Conservation (phyloP, 2,888 invertebrate species). For the Hetaerina titia region DNA sequence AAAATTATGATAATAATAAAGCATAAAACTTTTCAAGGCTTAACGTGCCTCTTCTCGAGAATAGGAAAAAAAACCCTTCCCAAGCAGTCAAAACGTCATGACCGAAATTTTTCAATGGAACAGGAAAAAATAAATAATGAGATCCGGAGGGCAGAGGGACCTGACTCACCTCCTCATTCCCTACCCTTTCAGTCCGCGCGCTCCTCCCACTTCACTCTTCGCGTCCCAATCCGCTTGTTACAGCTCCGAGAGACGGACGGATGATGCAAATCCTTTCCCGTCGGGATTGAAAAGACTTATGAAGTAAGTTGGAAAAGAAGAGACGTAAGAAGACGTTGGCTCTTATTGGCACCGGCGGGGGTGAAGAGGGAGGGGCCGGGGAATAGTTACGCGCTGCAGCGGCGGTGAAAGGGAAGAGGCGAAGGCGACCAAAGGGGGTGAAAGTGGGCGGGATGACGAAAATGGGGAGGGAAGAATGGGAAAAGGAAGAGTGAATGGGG, state of each 20-base stretch:
- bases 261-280: conserved; percentile 57
- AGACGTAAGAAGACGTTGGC: conserved; percentile 53
- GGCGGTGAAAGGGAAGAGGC: background rate
- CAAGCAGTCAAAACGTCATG: conserved; percentile 63
- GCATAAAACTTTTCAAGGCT: conserved; percentile 11
- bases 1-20: background rate
- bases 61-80: background rate
- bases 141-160: background rate
- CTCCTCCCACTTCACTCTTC: background rate
- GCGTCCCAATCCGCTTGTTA: conserved; percentile 41
- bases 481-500: background rate
- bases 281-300: conserved; percentile 59
- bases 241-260: conserved; percentile 49
- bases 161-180: background rate
- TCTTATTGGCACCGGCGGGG: conserved; percentile 8
- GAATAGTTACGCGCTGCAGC: no score
- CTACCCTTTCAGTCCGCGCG: background rate
- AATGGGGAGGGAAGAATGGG: background rate
- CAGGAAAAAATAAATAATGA: conserved; percentile 41
- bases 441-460: background rate
- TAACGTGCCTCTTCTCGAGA: background rate
- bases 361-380: no score
- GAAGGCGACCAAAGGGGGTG: background rate
- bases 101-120: conserved; percentile 29
- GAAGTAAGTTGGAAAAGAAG: conserved; percentile 50